phyloP scores from a whole-genome alignment of 1,140 invertebrate species.

The Brachionus calyciflorus region DNA sequence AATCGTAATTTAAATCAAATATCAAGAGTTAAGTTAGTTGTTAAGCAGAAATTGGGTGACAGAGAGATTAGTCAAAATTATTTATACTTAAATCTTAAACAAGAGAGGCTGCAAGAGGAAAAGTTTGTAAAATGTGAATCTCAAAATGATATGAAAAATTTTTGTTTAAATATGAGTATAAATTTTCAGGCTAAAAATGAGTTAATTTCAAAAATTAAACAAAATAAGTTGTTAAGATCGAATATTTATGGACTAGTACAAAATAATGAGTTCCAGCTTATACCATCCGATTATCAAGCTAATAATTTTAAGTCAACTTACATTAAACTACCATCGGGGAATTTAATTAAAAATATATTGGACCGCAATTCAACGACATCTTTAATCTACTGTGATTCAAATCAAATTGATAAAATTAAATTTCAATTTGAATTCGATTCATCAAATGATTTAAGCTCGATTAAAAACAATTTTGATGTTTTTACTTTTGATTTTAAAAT shows the following conservation, averaged over 20 bases:
- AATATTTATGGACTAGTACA: neutral
- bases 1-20: slow-evolving; percentile 17
- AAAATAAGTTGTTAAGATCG: neutral
- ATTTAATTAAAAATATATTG: neutral
- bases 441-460: neutral
- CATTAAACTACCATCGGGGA: neutral
- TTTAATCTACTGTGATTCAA: neutral
- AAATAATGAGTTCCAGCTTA: slow-evolving; percentile 9
- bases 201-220: neutral
- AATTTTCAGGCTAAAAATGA: neutral
- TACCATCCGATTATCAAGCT: neutral
- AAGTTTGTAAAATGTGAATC: neutral
- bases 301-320: neutral
- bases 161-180: slow-evolving; percentile 30
- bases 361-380: neutral
- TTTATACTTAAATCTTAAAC: slow-evolving; percentile 29
- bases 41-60: neutral
- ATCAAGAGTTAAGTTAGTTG: neutral
- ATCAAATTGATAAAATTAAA: slow-evolving; percentile 26
- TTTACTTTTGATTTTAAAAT: slow-evolving; percentile 23
- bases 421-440: slow-evolving; percentile 15
- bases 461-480: slow-evolving; percentile 29
- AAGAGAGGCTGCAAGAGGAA: neutral
- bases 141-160: neutral
- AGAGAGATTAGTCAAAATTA: neutral